Base-by-base conservation (phyloP, 92 coral and sea anemone species). In the Epizoanthus stellaris region DNA sequence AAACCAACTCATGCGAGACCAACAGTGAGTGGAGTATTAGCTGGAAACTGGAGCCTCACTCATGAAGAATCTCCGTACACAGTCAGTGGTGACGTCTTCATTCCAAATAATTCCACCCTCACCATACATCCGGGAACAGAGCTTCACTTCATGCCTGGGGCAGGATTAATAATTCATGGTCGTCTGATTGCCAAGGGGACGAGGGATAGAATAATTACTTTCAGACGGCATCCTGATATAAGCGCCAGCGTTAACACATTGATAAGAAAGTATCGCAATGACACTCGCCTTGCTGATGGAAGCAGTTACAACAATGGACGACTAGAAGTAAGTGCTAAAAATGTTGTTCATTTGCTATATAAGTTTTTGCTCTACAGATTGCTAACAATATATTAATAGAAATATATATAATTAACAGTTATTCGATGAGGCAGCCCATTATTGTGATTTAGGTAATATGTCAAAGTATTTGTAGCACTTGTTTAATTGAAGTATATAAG, bases 121-220 rank as follows among this genome's bases (percentile, higher is more conserved):
- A 59, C 65, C 20, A 59, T 59, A 9, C 20, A 59, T 59, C 65
- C 65, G 3, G 65, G 65, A 59, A 19, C 65, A 4, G 65, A 59
- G 65, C 65, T 59, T 59, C 21, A 19, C 19, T 59, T 59, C 65
- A 59, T 59, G 20, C n/a, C 65, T 15, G 65, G 65, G n/a, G 65
- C 65, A 59, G 21, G 65, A 15, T 19, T 59, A 59, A 59, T 4
- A 1, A 59, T 59, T 59, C 65, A 19, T 3, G 65, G 65, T 59
- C 65, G 65, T 59, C 21, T 59, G 65, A 19, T 59, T 59, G 65
- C 65, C 65, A 59, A 59, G 65, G 65, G 65, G 21, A 59, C 65
- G 15, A 59, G 21, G 6, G 65, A 59, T 2, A 59, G 65, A 59
- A 59, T 0, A 14, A 59, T 59, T 15, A 59, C 4, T 19, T 59